Conservation (phyloP, 2,113 vertebrate species). For the Canis aureus region DNA sequence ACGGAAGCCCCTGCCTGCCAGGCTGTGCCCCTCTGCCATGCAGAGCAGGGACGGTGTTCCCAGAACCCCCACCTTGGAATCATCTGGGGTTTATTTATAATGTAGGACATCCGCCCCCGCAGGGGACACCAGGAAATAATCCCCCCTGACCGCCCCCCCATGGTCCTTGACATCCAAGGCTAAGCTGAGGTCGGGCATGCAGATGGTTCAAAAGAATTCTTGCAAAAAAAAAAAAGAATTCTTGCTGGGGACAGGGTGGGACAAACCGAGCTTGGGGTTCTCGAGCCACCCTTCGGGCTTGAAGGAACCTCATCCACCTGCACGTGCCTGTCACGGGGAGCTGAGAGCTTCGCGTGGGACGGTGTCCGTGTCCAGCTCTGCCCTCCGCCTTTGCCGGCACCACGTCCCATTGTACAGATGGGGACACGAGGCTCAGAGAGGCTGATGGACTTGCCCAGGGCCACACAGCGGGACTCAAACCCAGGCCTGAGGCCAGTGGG, state of each 20-base stretch:
- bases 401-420: neutral
- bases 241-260: neutral
- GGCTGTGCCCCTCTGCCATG: neutral
- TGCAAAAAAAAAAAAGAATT: neutral
- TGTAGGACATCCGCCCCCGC: neutral
- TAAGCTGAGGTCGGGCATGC: neutral
- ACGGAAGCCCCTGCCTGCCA: neutral
- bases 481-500: neutral
- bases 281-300: neutral
- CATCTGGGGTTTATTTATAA: neutral
- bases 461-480: neutral
- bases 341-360: fast-evolving
- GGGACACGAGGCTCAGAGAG: neutral
- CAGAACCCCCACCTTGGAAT: neutral
- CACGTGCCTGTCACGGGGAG: fast-evolving
- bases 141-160: neutral
- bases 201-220: neutral
- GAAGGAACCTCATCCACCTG: neutral
- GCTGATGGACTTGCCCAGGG: neutral
- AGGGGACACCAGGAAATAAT: neutral
- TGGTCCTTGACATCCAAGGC: neutral
- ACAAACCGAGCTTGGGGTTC: neutral
- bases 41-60: neutral
- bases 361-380: neutral
- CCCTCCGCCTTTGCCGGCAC: neutral